These are phyloP conservation scores for Actenoides hombroni DNA, from an alignment of 2,113 vertebrate species.

Conservation along the genomic window DNA sequence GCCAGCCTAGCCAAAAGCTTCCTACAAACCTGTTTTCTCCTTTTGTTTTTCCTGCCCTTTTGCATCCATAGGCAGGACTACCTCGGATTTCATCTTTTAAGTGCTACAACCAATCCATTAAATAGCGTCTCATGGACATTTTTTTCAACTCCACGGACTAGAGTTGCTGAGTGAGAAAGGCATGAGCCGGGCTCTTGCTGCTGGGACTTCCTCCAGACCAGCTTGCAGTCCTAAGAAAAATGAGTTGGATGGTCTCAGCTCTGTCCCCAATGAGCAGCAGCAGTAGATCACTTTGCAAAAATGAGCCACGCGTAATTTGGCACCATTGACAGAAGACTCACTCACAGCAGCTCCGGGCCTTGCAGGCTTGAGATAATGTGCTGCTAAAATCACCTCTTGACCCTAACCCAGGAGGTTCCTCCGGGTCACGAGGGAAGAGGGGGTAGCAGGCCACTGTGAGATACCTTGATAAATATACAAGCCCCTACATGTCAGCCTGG, in stretches of 20 bases:
- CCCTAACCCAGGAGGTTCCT: conserved; percentile 55
- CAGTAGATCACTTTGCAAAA: conserved; percentile 71
- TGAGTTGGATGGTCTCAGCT: conserved; percentile 56
- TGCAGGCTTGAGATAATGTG: conserved; percentile 55
- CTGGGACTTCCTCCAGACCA: conserved; percentile 58
- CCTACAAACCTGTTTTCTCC: background rate
- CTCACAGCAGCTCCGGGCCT: conserved; percentile 35
- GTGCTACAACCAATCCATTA: background rate
- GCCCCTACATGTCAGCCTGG: background rate
- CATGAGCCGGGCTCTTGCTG: background rate
- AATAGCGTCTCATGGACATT: conserved; percentile 37
- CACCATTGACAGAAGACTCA: conserved; percentile 62
- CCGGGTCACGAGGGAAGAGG: conserved; percentile 27
- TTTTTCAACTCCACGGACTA: conserved; percentile 43
- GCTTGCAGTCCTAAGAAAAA: conserved; percentile 66
- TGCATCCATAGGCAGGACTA: background rate
- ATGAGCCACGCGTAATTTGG: conserved; percentile 70
- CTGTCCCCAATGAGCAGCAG: conserved; percentile 60
- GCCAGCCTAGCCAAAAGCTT: background rate
- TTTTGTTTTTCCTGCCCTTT: background rate
- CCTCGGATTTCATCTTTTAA: background rate
- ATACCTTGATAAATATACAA: conserved; percentile 46
- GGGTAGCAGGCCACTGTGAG: conserved; percentile 8
- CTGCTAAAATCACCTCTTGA: conserved; percentile 66
- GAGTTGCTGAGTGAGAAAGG: conserved; percentile 73